Evolutionary conservation across 2,797 vertebrate species (phyloP).

Genomic region (Phalloptychus januarius): DNA sequence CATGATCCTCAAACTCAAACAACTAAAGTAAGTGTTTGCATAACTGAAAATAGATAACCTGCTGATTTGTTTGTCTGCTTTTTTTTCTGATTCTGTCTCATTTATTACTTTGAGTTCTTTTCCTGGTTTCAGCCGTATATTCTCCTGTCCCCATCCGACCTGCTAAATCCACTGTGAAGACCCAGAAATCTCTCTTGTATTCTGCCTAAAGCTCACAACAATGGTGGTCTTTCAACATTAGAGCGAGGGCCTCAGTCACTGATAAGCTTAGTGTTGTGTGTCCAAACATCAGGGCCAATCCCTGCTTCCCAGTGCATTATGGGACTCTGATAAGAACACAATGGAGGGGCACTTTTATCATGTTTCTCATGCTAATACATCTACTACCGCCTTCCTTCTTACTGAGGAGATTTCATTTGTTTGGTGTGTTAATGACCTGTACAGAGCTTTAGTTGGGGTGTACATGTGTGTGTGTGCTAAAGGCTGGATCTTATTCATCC

Average conservation of each 20-base stretch:
- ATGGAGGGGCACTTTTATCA: constrained; percentile 58
- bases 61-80: constrained; percentile 6
- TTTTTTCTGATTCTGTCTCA: constrained; percentile 19
- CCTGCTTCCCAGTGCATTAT: constrained; percentile 62
- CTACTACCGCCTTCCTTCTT: constrained; percentile 39
- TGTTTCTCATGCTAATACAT: constrained; percentile 65
- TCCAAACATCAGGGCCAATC: constrained; percentile 53
- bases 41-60: background rate
- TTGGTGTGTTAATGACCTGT: constrained; percentile 56
- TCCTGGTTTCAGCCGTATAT: background rate
- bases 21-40: no score
- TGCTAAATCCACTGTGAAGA: constrained; percentile 40
- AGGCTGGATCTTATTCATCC: constrained; percentile 48
- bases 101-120: constrained; percentile 15
- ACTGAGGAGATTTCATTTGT: constrained; percentile 58
- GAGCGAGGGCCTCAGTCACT: constrained; percentile 41
- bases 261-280: constrained; percentile 57
- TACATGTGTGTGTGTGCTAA: constrained; percentile 21
- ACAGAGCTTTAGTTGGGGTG: constrained; percentile 27
- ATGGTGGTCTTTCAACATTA: constrained; percentile 55
- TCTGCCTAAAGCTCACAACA: constrained; percentile 64
- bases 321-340: constrained; percentile 67
- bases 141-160: constrained; percentile 20
- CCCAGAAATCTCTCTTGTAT: constrained; percentile 55
- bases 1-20: background rate